Conservation (phyloP, 2,113 vertebrate genomes). For the Cyanoderma ruficeps region DNA sequence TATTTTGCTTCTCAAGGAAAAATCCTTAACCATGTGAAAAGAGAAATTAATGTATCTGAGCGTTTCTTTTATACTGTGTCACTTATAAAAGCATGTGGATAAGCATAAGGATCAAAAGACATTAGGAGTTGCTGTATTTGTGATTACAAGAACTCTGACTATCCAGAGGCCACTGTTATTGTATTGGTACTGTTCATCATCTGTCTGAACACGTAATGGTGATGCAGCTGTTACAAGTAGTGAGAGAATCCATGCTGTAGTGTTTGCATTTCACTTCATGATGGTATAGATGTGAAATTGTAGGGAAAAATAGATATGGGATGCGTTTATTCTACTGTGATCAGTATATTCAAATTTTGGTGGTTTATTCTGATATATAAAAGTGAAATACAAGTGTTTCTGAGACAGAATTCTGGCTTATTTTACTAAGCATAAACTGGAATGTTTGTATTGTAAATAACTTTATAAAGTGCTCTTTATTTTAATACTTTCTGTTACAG, state of each 20-base stretch:
- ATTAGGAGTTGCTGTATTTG: neutral
- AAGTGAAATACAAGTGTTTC: neutral
- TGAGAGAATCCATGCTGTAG: neutral
- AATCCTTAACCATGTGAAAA: neutral
- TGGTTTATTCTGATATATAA: neutral
- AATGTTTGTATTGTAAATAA: conserved; percentile 20
- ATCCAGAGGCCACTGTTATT: neutral
- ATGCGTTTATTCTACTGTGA: neutral
- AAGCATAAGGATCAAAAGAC: neutral
- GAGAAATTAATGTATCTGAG: neutral
- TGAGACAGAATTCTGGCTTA: neutral
- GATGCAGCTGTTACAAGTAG: neutral
- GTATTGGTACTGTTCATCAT: neutral
- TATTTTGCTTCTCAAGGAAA: neutral
- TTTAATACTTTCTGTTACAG: conserved; percentile 13
- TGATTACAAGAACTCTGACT: neutral
- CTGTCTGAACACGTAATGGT: neutral
- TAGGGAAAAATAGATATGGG: neutral
- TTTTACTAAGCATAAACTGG: neutral
- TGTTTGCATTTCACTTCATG: neutral
- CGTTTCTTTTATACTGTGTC: neutral
- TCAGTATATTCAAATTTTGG: neutral
- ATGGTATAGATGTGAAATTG: neutral
- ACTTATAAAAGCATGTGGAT: neutral
- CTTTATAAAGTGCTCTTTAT: conserved; percentile 3